Evolutionary conservation across 1,140 invertebrate genomes (phyloP).

Genomic region (Drosophila watanabei): DNA sequence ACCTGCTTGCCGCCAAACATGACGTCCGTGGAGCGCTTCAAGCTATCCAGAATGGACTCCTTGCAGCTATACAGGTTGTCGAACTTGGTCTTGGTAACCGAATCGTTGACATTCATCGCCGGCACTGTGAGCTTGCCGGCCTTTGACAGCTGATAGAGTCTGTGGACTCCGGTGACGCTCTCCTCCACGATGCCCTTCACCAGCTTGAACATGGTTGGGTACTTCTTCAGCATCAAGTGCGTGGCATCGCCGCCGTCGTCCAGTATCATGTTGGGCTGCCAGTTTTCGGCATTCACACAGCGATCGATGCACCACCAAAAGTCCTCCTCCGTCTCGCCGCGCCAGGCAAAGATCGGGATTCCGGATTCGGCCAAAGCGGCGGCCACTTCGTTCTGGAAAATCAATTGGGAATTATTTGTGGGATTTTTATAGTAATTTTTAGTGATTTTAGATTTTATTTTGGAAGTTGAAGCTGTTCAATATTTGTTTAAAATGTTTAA

Average conservation of each 20-base stretch:
- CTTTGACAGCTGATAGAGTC: slow-evolving; percentile 98
- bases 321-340: slow-evolving; percentile 98
- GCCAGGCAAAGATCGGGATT: slow-evolving; percentile 97
- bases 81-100: slow-evolving; percentile 99
- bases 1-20: slow-evolving; percentile 99
- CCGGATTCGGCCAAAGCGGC: slow-evolving; percentile 97
- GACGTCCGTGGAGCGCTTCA: slow-evolving; percentile 89
- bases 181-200: slow-evolving; percentile 99
- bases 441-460: not conserved
- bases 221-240: slow-evolving; percentile 98
- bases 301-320: slow-evolving; percentile 99
- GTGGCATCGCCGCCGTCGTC: slow-evolving; percentile 99
- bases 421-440: not conserved
- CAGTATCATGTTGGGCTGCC: slow-evolving; percentile 99
- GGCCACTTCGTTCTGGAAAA: slow-evolving; percentile 95
- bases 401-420: not conserved
- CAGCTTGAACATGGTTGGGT: slow-evolving; percentile 97
- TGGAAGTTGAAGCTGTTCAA: not conserved
- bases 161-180: slow-evolving; percentile 98
- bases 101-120: slow-evolving; percentile 99
- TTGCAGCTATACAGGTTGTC: slow-evolving; percentile 89
- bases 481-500: not conserved
- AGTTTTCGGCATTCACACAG: slow-evolving; percentile 95
- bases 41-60: slow-evolving; percentile 84
- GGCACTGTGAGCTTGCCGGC: slow-evolving; percentile 97